Conservation (phyloP, 2,888 invertebrate genomes). For the Erynnis tages region DNA sequence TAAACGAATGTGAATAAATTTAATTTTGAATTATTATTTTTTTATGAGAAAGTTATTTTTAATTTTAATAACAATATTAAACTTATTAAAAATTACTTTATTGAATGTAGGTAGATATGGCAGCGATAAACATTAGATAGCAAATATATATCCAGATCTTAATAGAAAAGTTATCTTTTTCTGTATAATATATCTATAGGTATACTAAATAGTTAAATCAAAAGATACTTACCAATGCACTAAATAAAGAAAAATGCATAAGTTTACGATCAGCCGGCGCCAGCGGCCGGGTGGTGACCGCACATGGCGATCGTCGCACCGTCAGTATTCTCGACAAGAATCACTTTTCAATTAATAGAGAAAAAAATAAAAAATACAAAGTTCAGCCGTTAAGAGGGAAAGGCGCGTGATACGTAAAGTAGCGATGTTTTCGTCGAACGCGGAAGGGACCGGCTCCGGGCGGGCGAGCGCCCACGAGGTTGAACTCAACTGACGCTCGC, state of each 20-base stretch:
- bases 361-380: constrained; percentile 30
- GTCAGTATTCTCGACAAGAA: constrained; percentile 32
- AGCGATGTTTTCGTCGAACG: constrained; percentile 42
- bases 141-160: too few species aligned
- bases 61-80: too few species aligned
- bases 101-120: too few species aligned
- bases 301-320: constrained; percentile 51
- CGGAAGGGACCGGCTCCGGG: constrained; percentile 31
- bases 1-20: too few species aligned
- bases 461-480: constrained; percentile 39
- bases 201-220: not conserved
- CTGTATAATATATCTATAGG: too few species aligned
- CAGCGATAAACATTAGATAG: too few species aligned
- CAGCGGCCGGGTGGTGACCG: constrained; percentile 52
- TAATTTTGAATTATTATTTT: too few species aligned
- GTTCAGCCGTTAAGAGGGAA: constrained; percentile 20
- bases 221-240: constrained; percentile 59
- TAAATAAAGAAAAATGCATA: constrained; percentile 46
- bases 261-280: constrained; percentile 58
- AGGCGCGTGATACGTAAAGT: constrained; percentile 40
- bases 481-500: constrained; percentile 43
- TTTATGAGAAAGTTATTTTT: too few species aligned
- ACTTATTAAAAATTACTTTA: too few species aligned
- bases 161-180: too few species aligned
- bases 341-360: constrained; percentile 13